Evolutionary conservation across 2,113 vertebrate genomes (phyloP).

Genomic region (Dicentrarchus labrax): DNA sequence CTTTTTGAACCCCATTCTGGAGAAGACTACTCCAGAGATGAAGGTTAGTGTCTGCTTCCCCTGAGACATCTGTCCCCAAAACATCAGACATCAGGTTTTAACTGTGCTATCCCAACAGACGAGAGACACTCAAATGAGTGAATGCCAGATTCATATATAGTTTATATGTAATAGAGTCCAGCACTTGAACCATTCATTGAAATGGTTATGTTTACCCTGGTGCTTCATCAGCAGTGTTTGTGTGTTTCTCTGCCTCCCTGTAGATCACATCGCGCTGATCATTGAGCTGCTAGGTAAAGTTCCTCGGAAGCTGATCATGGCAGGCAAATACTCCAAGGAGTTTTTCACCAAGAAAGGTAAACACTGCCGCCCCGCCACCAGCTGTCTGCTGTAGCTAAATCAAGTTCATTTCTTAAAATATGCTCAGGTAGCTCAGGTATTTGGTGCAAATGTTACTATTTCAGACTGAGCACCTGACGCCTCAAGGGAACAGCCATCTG

Average conservation of each 20-base stretch:
- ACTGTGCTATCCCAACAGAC: neutral
- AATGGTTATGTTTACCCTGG: neutral
- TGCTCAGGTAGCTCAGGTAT: slow-evolving; percentile 15
- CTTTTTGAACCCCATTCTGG: slow-evolving; percentile 97
- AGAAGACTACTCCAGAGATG: slow-evolving; percentile 96
- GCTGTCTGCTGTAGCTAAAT: slow-evolving; percentile 28
- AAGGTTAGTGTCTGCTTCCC: slow-evolving; percentile 88
- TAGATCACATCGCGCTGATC: slow-evolving; percentile 98
- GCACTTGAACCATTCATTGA: neutral
- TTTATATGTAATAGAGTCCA: too few species aligned
- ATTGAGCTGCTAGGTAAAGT: slow-evolving; percentile 98
- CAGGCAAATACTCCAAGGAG: slow-evolving; percentile 98
- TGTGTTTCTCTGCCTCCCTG: slow-evolving; percentile 20
- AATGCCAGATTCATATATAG: neutral
- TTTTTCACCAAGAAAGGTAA: slow-evolving; percentile 99
- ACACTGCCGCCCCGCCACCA: slow-evolving; percentile 9
- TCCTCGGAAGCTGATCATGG: slow-evolving; percentile 94
- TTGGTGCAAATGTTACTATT: slow-evolving; percentile 37
- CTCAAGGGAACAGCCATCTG: slow-evolving; percentile 56
- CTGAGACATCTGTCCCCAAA: neutral
- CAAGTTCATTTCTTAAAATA: slow-evolving; percentile 22
- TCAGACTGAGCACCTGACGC: slow-evolving; percentile 19
- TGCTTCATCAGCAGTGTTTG: slow-evolving; percentile 48
- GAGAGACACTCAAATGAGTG: neutral
- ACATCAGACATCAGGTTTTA: neutral